Conservation (phyloP, 2,888 invertebrate species). For the Ormyrus pomaceus region DNA sequence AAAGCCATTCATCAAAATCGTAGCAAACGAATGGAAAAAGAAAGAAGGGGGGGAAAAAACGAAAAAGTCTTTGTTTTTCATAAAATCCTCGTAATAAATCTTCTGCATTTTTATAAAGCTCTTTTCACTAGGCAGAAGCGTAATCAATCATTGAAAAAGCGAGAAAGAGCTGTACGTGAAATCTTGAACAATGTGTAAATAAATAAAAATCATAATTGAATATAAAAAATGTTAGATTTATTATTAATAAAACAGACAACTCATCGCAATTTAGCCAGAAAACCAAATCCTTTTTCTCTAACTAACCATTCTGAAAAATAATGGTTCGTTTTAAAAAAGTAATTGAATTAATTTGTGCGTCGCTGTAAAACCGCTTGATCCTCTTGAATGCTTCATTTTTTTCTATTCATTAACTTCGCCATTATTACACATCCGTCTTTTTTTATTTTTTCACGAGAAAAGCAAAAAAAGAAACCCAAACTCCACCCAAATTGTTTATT, state of each 20-base stretch:
- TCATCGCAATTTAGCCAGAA: too few relatives aligned
- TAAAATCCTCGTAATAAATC: constrained; percentile 52
- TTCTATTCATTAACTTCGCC: neutral
- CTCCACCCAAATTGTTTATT: neutral
- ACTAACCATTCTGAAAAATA: too few relatives aligned
- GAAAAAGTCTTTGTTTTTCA: constrained; percentile 31
- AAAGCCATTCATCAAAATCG: constrained; percentile 55
- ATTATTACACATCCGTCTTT: constrained; percentile 1
- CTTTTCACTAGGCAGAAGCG: constrained; percentile 20
- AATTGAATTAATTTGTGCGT: too few relatives aligned
- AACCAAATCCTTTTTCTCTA: too few relatives aligned
- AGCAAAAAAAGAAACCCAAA: constrained; percentile 33
- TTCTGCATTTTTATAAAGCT: constrained; percentile 48
- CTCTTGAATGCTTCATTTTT: too few relatives aligned
- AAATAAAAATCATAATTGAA: neutral
- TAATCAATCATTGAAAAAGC: constrained; percentile 49
- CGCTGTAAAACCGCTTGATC: too few relatives aligned
- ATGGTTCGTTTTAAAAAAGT: too few relatives aligned
- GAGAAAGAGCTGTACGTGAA: constrained; percentile 14
- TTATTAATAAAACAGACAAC: too few relatives aligned
- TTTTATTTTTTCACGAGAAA: constrained; percentile 9
- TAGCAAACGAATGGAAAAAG: constrained; percentile 37
- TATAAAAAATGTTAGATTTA: neutral
- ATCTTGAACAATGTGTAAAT: constrained; percentile 15
- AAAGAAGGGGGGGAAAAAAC: constrained; percentile 8